Evolutionary conservation across 2,888 invertebrate species (phyloP).

Genomic region (Tortrix viridana): DNA sequence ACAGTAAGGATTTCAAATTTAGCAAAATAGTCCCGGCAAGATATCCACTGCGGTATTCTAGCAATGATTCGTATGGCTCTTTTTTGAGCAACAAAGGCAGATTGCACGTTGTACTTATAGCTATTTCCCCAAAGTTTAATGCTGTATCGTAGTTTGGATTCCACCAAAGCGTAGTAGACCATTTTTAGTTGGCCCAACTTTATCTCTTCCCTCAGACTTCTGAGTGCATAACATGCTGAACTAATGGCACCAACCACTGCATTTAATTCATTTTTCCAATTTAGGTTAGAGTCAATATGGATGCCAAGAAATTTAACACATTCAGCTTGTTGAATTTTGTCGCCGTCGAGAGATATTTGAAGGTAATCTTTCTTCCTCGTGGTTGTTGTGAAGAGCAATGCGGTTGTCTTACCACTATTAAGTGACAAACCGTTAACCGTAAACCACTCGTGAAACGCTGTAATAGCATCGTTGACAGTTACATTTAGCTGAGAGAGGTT

Average conservation of each 20-base stretch:
- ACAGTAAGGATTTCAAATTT: conserved; percentile 2
- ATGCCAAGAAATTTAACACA: conserved; percentile 7
- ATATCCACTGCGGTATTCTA: conserved; percentile 21
- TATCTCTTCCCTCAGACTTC: not conserved
- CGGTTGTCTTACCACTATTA: not conserved
- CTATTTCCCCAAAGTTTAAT: conserved; percentile 26
- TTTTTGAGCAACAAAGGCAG: conserved; percentile 27
- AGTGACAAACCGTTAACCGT: not conserved
- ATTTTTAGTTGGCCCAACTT: conserved; percentile 7
- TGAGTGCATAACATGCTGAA: conserved; percentile 6
- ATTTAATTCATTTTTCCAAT: not conserved
- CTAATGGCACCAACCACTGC: not conserved
- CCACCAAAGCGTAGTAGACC: conserved; percentile 16
- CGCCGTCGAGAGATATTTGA: not conserved
- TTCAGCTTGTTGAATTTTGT: not conserved
- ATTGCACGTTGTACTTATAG: conserved; percentile 16
- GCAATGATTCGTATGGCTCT: conserved; percentile 14
- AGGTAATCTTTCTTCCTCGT: not conserved
- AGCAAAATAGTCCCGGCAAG: not conserved
- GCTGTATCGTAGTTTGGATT: conserved; percentile 27
- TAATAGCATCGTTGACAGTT: not conserved
- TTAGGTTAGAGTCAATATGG: not conserved
- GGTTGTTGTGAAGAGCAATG: conserved; percentile 2
- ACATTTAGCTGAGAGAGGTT: not conserved
- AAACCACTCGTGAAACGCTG: not conserved